Conservation (phyloP, 2,888 invertebrate genomes). For the Heliconius erato region DNA sequence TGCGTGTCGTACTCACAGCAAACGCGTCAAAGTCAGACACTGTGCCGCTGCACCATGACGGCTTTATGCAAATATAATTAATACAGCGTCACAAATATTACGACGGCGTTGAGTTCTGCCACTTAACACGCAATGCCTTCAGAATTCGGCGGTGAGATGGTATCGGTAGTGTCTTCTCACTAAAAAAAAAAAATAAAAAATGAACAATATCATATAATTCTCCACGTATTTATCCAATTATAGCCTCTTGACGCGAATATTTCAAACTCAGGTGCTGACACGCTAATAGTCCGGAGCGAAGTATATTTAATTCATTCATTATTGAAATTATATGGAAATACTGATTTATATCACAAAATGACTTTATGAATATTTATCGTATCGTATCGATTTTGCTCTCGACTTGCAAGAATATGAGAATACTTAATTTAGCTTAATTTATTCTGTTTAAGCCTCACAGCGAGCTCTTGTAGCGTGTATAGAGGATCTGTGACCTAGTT, state of each 20-base stretch:
- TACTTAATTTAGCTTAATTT: slow-evolving; percentile 25
- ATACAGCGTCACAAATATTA: too few relatives aligned
- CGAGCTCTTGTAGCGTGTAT: slow-evolving; percentile 2
- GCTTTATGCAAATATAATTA: too few relatives aligned
- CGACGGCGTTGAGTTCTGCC: background rate
- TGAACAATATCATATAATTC: background rate
- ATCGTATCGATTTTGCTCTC: slow-evolving; percentile 5
- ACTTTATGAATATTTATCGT: slow-evolving; percentile 29
- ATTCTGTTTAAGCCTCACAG: background rate
- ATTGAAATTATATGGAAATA: slow-evolving; percentile 34
- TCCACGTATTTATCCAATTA: slow-evolving; percentile 35
- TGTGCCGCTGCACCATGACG: too few relatives aligned
- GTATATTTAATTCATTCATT: slow-evolving; percentile 26
- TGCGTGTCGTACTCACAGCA: too few relatives aligned
- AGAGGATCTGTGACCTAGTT: slow-evolving; percentile 18
- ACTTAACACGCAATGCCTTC: background rate
- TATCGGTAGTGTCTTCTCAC: background rate
- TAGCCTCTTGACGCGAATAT: background rate
- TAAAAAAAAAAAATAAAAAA: background rate
- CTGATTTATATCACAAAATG: slow-evolving; percentile 30
- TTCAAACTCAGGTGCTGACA: slow-evolving; percentile 38
- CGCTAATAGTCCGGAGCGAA: slow-evolving; percentile 19
- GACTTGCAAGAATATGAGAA: slow-evolving; percentile 10
- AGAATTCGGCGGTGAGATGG: too few relatives aligned
- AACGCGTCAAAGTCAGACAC: too few relatives aligned